A percentile compares a stretch with the other conserved stretches of the same genome.
Conservation (phyloP, 2,797 vertebrate genomes). For the Florisuga fusca region DNA sequence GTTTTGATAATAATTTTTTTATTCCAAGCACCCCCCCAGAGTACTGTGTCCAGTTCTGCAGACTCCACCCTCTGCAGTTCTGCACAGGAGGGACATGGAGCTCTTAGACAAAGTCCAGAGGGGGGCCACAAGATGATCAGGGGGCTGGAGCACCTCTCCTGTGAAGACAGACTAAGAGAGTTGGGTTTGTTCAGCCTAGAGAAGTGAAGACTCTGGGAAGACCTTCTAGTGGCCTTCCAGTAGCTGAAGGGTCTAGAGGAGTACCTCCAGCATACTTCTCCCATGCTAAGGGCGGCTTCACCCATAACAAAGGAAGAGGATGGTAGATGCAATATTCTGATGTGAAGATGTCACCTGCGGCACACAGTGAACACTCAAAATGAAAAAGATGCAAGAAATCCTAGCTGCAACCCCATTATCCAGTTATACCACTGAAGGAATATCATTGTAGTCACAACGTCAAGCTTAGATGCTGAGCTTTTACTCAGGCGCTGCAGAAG, state of each 20-base stretch:
- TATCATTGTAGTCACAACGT: background rate
- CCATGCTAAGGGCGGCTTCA: background rate
- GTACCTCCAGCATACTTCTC: background rate
- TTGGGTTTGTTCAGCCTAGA: too few relatives aligned
- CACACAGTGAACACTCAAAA: background rate
- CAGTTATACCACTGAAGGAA: background rate
- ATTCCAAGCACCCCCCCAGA: background rate
- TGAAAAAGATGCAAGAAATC: background rate
- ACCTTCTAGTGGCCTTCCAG: too few relatives aligned
- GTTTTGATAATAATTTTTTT: background rate
- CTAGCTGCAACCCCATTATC: conserved; percentile 2
- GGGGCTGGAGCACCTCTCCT: too few relatives aligned
- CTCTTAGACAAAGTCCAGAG: too few relatives aligned
- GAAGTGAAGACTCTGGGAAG: too few relatives aligned
- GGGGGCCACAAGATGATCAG: too few relatives aligned
- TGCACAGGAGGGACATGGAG: too few relatives aligned
- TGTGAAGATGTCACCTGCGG: background rate
- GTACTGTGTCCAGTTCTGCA: too few relatives aligned
- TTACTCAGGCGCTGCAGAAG: background rate
- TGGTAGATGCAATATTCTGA: background rate
- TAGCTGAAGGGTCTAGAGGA: too few relatives aligned
- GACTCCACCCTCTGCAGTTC: too few relatives aligned
- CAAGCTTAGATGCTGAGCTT: background rate
- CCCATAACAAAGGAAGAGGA: background rate
- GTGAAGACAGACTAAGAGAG: too few relatives aligned